Conservation (phyloP, 1,140 invertebrate species). For the Drosophila saltans region DNA sequence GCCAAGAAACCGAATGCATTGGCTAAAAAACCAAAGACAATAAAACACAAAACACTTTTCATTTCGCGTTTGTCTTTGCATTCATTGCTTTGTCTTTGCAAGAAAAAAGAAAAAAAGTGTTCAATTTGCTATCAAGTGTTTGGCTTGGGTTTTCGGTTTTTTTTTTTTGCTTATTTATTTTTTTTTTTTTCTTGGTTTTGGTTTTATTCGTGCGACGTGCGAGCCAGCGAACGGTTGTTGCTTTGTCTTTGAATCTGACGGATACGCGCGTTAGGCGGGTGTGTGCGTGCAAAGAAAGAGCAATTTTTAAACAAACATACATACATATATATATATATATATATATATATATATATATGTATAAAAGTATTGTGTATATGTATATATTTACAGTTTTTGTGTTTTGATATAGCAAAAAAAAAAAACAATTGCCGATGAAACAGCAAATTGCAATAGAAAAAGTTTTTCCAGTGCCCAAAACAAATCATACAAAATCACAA, state of each 20-base stretch:
- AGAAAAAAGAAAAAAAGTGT: constrained; percentile 32
- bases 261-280: constrained; percentile 57
- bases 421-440: constrained; percentile 18
- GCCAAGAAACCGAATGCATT: constrained; percentile 64
- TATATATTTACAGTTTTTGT: constrained; percentile 37
- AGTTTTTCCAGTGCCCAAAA: constrained; percentile 65
- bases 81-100: constrained; percentile 27
- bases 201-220: constrained; percentile 76
- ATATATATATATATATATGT: constrained; percentile 43
- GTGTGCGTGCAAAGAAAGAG: constrained; percentile 78
- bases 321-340: constrained; percentile 35
- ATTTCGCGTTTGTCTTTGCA: constrained; percentile 48
- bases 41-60: constrained; percentile 50
- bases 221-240: constrained; percentile 75
- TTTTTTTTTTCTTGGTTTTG: constrained; percentile 44
- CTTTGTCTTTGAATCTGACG: constrained; percentile 71
- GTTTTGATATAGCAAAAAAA: constrained; percentile 58
- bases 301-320: constrained; percentile 51
- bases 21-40: constrained; percentile 52
- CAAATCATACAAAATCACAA: not conserved
- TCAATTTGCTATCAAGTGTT: constrained; percentile 55
- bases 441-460: constrained; percentile 44
- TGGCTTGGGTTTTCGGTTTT: constrained; percentile 26
- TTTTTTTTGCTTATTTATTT: not conserved
- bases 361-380: constrained; percentile 23